These are phyloP conservation scores for Lithophane leautieri DNA, from an alignment of 2,888 invertebrate genomes.

Conservation along the genomic window DNA sequence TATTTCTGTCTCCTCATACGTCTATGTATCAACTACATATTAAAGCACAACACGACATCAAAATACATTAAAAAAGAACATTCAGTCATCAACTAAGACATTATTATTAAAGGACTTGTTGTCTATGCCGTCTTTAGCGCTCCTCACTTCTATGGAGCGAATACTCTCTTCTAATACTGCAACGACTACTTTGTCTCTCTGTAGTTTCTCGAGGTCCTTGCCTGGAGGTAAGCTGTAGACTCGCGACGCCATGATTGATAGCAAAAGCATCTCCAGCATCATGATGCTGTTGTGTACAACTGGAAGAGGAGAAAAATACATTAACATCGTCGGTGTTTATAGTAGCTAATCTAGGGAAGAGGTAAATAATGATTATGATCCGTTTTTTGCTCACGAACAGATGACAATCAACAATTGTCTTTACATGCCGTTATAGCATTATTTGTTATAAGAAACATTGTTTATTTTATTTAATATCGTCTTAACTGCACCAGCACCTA, in stretches of 20 bases:
- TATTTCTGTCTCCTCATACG: slow-evolving; percentile 1
- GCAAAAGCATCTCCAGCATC: slow-evolving; percentile 92
- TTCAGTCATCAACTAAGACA: slow-evolving; percentile 46
- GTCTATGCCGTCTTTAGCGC: slow-evolving; percentile 71
- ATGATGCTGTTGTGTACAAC: slow-evolving; percentile 93
- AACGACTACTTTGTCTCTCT: slow-evolving; percentile 75
- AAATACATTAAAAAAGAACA: slow-evolving; percentile 5
- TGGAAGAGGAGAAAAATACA: slow-evolving; percentile 78
- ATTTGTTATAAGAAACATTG: neutral
- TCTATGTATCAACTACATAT: slow-evolving; percentile 29
- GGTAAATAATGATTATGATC: neutral
- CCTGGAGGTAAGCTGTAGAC: slow-evolving; percentile 89
- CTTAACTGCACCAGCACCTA: neutral
- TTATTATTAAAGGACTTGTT: slow-evolving; percentile 73
- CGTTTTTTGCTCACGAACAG: neutral
- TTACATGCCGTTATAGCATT: neutral
- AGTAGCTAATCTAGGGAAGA: neutral
- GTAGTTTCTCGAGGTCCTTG: slow-evolving; percentile 76
- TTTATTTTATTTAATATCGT: neutral
- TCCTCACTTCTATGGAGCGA: slow-evolving; percentile 69
- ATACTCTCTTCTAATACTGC: slow-evolving; percentile 81
- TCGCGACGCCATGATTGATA: slow-evolving; percentile 91
- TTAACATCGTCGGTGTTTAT: neutral
- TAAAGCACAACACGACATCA: slow-evolving; percentile 29
- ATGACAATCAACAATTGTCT: neutral